These are phyloP conservation scores for Glareola pratincola DNA, from an alignment of 2,113 vertebrate species.

Conservation along the genomic window DNA sequence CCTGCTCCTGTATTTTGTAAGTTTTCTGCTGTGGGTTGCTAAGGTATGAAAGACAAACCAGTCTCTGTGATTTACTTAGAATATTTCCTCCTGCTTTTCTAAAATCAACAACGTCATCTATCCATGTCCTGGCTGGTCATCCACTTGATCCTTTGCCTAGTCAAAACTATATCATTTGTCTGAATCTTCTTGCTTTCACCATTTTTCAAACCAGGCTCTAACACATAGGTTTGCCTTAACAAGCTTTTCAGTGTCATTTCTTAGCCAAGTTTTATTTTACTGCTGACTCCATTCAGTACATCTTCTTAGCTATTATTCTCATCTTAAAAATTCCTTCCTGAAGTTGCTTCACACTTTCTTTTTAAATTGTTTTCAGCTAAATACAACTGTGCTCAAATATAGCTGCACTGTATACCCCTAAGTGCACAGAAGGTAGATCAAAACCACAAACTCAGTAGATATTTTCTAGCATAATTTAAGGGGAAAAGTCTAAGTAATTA, in stretches of 20 bases:
- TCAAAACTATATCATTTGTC: background rate
- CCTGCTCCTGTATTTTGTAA: background rate
- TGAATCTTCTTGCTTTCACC: background rate
- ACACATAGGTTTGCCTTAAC: background rate
- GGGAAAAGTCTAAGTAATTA: background rate
- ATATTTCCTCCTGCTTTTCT: background rate
- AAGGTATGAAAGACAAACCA: background rate
- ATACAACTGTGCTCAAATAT: background rate
- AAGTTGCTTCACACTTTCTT: background rate
- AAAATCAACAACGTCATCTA: background rate
- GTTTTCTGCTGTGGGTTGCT: background rate
- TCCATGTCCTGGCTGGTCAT: background rate
- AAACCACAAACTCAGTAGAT: background rate
- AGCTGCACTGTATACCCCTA: background rate
- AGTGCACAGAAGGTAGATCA: background rate
- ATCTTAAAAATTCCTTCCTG: background rate
- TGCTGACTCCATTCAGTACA: background rate
- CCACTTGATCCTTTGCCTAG: background rate
- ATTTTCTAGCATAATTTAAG: background rate
- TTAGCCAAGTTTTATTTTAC: background rate
- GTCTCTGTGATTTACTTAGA: background rate
- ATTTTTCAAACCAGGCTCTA: background rate
- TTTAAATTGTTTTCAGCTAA: background rate
- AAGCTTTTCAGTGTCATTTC: constrained; percentile 4
- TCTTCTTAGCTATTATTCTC: background rate